Evolutionary conservation across 2,113 vertebrate genomes (phyloP), one percentile per base, ranked within the genome.

Genomic region (Ranitomeya imitator): DNA sequence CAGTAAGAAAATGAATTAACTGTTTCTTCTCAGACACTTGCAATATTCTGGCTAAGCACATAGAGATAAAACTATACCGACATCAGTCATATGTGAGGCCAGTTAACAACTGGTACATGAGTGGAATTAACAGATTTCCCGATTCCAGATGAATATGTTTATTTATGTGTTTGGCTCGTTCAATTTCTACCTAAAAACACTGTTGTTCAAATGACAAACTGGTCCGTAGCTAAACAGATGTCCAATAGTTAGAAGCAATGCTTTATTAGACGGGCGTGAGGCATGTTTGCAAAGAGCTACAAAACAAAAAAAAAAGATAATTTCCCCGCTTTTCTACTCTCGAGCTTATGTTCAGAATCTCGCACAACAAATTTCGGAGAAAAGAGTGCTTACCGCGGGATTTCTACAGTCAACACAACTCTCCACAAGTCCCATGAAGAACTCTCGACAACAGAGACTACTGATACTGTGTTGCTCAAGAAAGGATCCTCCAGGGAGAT

Each of bases 101-200:
- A 69, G 85, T 63, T 79, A 86, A 79, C 74, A 79, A 86, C 76
- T 65, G 76, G 60, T 67, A 67, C 60, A 77, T 61, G 60, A 65
- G 59, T 67, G 76, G 61, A 86, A 86, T 86, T 86, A 86, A 67
- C 74, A 63, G 59, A 86, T 86, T 79, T 79, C 60, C 57, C 45
- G 61, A 78, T 78, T 86, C 85, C 85, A 86, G 85, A 78, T 86
- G 85, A 78, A 86, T 79, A 86, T 63, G 83, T 85, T 85, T 85
- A 86, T 86, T 65, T 78, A 79, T 79, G 85, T 86, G 85, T 79
- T 86, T 67, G 76, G 85, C 85, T 79, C 74, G 13, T 61, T 79
- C 45, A 23, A 61, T 78, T 86, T 51, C 55, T 65, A 85, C 73
- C 76, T 79, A 79, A 59, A 45, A 86, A 79, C 73, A 79, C 45